Base-by-base conservation (phyloP, 2,888 invertebrate genomes). In the Hirtodrosophila confusa region DNA sequence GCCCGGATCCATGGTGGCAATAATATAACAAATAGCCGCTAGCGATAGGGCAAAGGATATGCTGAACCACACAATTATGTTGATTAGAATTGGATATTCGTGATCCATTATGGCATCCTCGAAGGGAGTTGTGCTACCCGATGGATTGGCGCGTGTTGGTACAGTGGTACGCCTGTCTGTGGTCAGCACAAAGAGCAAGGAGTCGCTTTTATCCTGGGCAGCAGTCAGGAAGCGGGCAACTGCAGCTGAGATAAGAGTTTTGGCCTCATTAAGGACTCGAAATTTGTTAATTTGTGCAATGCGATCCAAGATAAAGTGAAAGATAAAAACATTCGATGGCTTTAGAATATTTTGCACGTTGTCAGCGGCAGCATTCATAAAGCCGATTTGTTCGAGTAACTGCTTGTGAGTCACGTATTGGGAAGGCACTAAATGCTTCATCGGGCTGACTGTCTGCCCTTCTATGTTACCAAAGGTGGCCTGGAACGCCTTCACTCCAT, bases 1-100 rank as follows among this genome's bases (percentile, higher is more conserved):
- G 75, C 99, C 99, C 17, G 99, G 99, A 92, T 99, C 99, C 97
- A 99, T 99, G 82, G 95, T 94, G 90, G 96, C 96, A 90, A 98
- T 96, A 45, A 95, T 94, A 84, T 97, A 95, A 87, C 95, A 94
- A 79, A 96, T 95, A 17, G 96, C 95, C 12, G 97, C 92, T 40
- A 97, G 92, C 0, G 95, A 92, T 90, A 97, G 95, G 23, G 93
- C 90, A 90, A 97, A 94, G 31, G 94, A 92, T 12, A 97, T 93
- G 66, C 94, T 93, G 88, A 97, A 95, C 96, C 97, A 97, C 31
- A 97, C 92, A 60, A 97, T 93, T 70, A 97, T 97, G 92, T 97
- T 97, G 92, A 97, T 97, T 78, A 97, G 95, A 7, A 95, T 95
- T 3, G 97, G 95, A 90, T 95, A 97, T 88, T 96, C 93, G 9